phyloP scores from a whole-genome alignment of 2,888 invertebrate species.

The Alentia gelatinosa region DNA sequence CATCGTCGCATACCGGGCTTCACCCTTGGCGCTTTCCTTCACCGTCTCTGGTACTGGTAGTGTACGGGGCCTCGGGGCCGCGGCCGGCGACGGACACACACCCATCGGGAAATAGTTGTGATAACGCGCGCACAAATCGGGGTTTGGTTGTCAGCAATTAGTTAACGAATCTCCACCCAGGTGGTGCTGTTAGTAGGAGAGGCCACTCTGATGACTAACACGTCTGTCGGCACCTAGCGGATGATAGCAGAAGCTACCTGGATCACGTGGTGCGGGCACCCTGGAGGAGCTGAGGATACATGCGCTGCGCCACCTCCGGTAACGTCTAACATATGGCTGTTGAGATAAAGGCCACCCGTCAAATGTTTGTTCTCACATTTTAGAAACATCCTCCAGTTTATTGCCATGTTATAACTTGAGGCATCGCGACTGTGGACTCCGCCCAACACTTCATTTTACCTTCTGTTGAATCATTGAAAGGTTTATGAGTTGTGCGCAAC shows the following conservation, averaged over 20 bases:
- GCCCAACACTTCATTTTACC: no score
- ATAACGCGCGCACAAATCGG: slow-evolving; percentile 45
- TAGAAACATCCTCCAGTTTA: neutral
- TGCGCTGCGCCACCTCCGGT: neutral
- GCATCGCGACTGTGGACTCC: no score
- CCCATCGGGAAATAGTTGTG: slow-evolving; percentile 18
- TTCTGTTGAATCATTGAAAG: no score
- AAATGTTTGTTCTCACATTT: neutral
- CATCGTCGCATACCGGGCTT: neutral
- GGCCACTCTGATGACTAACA: slow-evolving; percentile 18
- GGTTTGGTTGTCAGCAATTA: slow-evolving; percentile 44
- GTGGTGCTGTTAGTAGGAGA: neutral
- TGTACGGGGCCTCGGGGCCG: neutral
- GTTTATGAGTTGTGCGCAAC: no score
- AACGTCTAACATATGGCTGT: neutral
- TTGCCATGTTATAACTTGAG: neutral
- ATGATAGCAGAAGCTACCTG: slow-evolving; percentile 6
- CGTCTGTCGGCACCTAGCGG: slow-evolving; percentile 28
- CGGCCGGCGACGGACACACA: neutral
- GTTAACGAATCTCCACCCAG: slow-evolving; percentile 39
- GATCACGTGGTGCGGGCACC: neutral
- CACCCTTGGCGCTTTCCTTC: neutral
- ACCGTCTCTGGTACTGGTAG: neutral
- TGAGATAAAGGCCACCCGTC: neutral
- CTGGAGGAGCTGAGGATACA: neutral